These are phyloP conservation scores for Rattus rattus DNA, from an alignment of 2,113 vertebrate species.

Conservation along the genomic window DNA sequence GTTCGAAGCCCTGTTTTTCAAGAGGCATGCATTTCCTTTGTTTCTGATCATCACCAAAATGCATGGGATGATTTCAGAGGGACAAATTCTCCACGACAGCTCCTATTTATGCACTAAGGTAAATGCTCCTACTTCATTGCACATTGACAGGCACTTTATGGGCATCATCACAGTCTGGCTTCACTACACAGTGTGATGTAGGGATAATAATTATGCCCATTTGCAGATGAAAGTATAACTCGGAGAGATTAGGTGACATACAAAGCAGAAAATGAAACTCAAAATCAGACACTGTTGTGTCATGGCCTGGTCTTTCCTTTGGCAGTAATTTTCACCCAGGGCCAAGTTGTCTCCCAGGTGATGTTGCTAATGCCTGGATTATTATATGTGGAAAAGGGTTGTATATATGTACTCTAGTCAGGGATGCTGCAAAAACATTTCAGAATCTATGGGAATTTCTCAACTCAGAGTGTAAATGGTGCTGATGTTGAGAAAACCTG, in stretches of 20 bases:
- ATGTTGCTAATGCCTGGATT: neutral
- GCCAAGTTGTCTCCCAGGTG: neutral
- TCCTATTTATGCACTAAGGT: accelerated
- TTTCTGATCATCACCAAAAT: neutral
- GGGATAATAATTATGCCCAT: too few species aligned
- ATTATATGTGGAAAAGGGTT: neutral
- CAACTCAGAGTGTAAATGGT: neutral
- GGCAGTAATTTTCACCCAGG: neutral
- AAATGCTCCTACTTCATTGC: too few species aligned
- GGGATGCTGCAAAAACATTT: neutral
- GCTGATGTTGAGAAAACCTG: neutral
- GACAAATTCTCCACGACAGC: accelerated
- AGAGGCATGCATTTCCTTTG: neutral
- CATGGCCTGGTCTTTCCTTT: neutral
- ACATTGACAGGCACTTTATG: accelerated
- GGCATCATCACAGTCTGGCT: too few species aligned
- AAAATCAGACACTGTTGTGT: neutral
- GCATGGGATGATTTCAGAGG: neutral
- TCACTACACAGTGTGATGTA: neutral
- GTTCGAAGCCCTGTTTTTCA: neutral
- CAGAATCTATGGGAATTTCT: neutral
- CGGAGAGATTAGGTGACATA: neutral
- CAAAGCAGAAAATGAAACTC: neutral
- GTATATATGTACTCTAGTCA: neutral
- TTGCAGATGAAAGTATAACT: neutral